Conservation (phyloP, 2,888 invertebrate species). For the Leucoma salicis region DNA sequence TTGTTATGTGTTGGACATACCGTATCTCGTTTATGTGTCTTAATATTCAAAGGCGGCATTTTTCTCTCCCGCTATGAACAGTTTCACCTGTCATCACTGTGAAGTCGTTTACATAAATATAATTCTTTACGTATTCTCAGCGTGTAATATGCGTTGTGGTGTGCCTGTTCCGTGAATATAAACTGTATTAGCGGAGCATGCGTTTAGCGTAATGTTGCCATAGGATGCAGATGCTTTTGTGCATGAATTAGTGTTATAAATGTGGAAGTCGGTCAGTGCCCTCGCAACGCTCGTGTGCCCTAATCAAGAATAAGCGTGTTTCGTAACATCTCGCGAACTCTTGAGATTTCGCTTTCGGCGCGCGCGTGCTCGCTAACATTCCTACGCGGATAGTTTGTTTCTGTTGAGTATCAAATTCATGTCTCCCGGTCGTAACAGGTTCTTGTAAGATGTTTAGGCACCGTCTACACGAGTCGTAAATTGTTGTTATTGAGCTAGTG, state of each 20-base stretch:
- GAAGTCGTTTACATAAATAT: constrained; percentile 67
- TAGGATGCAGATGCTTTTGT: constrained; percentile 69
- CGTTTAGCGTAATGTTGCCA: constrained; percentile 50
- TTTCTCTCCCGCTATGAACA: constrained; percentile 58
- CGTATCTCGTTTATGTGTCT: constrained; percentile 53
- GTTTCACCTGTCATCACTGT: constrained; percentile 69
- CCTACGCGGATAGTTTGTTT: constrained; percentile 48
- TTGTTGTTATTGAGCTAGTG: constrained; percentile 46
- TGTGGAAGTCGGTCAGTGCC: constrained; percentile 79
- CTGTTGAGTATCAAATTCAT: constrained; percentile 51
- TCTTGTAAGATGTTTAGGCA: constrained; percentile 46
- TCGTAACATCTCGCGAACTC: constrained; percentile 64
- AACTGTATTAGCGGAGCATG: constrained; percentile 54
- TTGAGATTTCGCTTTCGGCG: constrained; percentile 69
- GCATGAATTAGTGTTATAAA: constrained; percentile 77
- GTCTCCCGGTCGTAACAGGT: constrained; percentile 25
- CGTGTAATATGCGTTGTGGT: constrained; percentile 48
- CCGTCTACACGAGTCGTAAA: constrained; percentile 57
- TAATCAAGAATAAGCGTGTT: constrained; percentile 68
- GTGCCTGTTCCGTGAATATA: constrained; percentile 64
- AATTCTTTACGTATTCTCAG: constrained; percentile 67
- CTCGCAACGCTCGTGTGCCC: constrained; percentile 63
- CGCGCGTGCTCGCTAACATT: constrained; percentile 50
- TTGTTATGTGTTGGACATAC: constrained; percentile 47
- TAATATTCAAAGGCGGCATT: constrained; percentile 58